Conservation (phyloP, 2,113 vertebrate species). For the Synodontis membranacea region DNA sequence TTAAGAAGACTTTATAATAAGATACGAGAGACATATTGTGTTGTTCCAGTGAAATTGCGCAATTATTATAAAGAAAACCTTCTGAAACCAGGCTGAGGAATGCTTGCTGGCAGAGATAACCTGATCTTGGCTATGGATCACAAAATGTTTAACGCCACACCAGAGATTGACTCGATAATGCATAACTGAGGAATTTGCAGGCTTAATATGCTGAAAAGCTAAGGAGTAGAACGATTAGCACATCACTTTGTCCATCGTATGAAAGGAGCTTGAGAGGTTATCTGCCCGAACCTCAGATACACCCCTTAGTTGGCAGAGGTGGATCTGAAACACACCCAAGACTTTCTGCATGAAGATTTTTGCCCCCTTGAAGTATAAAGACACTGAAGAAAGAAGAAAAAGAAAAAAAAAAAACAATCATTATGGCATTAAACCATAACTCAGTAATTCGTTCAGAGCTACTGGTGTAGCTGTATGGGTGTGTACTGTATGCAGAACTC, state of each 20-base stretch:
- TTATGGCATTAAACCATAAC: constrained; percentile 11
- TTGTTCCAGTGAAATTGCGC: background rate
- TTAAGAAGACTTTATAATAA: background rate
- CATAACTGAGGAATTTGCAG: no score
- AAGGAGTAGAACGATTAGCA: no score
- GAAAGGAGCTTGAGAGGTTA: background rate
- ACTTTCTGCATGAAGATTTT: background rate
- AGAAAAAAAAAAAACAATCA: constrained; percentile 1
- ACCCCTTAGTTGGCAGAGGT: background rate
- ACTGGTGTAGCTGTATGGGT: constrained; percentile 8
- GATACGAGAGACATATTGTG: background rate
- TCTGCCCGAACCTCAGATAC: background rate
- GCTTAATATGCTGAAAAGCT: no score
- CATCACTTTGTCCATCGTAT: background rate
- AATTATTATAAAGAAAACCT: background rate
- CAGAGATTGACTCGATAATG: background rate
- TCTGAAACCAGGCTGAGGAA: background rate
- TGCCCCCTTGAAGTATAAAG: background rate
- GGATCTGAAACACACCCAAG: background rate
- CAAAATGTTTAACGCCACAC: background rate
- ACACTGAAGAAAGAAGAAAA: background rate
- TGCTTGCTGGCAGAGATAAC: background rate
- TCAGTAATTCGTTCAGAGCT: background rate
- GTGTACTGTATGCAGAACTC: background rate
- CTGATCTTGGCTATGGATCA: background rate